Conservation (phyloP, 1,140 invertebrate species). For the Magallana ariakensis region DNA sequence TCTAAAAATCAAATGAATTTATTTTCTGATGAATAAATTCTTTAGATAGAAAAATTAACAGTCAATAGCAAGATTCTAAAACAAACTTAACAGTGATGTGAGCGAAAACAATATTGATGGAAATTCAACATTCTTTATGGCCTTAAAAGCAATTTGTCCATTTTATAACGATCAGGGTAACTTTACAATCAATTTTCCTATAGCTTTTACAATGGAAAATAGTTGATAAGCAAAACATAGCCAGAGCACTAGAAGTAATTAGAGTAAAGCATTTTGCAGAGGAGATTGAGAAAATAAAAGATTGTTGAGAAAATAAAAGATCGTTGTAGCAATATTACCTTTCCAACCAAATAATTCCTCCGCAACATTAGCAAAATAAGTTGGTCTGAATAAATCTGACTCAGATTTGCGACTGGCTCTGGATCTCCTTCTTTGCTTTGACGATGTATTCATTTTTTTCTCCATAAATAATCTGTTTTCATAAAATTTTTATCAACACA, state of each 20-base stretch:
- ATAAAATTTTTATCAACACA: background rate
- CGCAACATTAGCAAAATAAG: constrained; percentile 49
- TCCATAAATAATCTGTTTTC: background rate
- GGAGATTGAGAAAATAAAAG: background rate
- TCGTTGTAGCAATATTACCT: constrained; percentile 41
- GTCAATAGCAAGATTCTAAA: no score
- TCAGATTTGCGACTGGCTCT: constrained; percentile 53
- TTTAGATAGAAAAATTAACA: no score
- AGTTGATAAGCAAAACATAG: background rate
- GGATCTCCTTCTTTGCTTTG: constrained; percentile 21
- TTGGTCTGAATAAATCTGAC: constrained; percentile 51
- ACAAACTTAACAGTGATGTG: no score
- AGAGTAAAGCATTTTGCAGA: background rate
- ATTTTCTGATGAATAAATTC: no score
- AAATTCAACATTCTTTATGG: background rate
- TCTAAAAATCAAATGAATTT: no score
- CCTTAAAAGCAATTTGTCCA: constrained; percentile 3
- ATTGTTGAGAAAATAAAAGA: no score
- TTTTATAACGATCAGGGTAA: constrained; percentile 4
- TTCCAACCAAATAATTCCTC: constrained; percentile 49
- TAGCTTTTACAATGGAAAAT: constrained; percentile 12
- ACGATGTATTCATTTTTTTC: constrained; percentile 12
- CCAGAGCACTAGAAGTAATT: background rate
- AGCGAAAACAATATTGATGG: background rate
- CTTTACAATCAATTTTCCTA: constrained; percentile 23